Evolutionary conservation across 2,113 vertebrate species (phyloP).

Genomic region (Heteronetta atricapilla): DNA sequence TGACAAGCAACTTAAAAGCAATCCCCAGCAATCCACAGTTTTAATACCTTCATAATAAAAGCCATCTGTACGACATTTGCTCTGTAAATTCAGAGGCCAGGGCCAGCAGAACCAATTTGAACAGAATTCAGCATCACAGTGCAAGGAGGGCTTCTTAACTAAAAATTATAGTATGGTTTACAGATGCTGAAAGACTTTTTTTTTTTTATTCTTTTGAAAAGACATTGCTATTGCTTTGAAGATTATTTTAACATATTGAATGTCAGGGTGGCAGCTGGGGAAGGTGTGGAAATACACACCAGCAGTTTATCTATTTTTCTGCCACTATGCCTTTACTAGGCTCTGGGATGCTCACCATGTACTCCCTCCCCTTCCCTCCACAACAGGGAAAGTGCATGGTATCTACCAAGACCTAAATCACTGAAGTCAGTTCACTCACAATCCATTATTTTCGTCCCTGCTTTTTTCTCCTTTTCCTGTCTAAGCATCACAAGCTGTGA

Average conservation of each 20-base stretch:
- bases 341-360: neutral
- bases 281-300: neutral
- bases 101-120: neutral
- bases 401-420: neutral
- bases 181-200: neutral
- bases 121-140: neutral
- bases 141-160: neutral
- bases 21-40: neutral
- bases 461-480: neutral
- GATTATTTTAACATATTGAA: neutral
- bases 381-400: neutral
- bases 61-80: neutral
- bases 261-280: neutral
- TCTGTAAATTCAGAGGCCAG: neutral
- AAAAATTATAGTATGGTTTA: neutral
- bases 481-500: neutral
- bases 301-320: neutral
- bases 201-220: neutral
- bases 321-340: neutral
- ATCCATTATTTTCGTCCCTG: neutral
- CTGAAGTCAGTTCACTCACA: neutral
- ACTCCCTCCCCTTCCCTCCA: neutral
- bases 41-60: neutral
- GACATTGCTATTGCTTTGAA: neutral
- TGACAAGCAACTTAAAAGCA: constrained; percentile 32